These are phyloP conservation scores for Chalcis sispes DNA, from an alignment of 2,888 invertebrate genomes.

Conservation along the genomic window DNA sequence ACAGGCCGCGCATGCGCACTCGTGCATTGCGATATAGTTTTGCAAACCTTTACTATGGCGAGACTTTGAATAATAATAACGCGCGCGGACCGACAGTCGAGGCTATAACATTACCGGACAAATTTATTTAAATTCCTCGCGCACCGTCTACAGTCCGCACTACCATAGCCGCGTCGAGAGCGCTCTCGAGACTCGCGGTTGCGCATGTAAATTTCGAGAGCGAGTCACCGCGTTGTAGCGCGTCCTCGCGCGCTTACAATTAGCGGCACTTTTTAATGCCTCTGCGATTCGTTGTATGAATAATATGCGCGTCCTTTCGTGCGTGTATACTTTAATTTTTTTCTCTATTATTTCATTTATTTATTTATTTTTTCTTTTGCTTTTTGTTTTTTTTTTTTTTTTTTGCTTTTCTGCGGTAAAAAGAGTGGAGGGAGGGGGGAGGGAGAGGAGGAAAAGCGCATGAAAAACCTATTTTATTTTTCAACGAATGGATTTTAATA, in stretches of 20 bases:
- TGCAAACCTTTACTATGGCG: no score
- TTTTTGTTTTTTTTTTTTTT: no score
- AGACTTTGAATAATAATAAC: conserved; percentile 33
- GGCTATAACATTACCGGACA: conserved; percentile 12
- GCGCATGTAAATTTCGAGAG: conserved; percentile 30
- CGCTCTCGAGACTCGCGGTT: no score
- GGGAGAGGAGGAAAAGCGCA: no score
- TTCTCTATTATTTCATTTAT: no score
- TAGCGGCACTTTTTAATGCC: conserved; percentile 27
- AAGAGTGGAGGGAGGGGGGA: no score
- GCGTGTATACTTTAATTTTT: no score
- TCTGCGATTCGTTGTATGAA: conserved; percentile 13
- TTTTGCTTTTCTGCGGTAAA: no score
- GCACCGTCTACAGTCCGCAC: background rate
- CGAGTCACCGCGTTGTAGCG: background rate
- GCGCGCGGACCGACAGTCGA: conserved; percentile 21
- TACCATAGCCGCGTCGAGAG: no score
- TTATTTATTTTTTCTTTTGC: no score
- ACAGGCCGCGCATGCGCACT: background rate
- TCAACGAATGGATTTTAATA: no score
- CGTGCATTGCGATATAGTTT: background rate
- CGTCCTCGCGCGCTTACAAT: conserved; percentile 20
- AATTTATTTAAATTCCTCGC: conserved; percentile 38
- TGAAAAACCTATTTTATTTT: no score
- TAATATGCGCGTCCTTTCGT: conserved; percentile 17